Evolutionary conservation across 2,797 vertebrate genomes (phyloP), one percentile per base, ranked within the genome.

Genomic region (Tinamus major): DNA sequence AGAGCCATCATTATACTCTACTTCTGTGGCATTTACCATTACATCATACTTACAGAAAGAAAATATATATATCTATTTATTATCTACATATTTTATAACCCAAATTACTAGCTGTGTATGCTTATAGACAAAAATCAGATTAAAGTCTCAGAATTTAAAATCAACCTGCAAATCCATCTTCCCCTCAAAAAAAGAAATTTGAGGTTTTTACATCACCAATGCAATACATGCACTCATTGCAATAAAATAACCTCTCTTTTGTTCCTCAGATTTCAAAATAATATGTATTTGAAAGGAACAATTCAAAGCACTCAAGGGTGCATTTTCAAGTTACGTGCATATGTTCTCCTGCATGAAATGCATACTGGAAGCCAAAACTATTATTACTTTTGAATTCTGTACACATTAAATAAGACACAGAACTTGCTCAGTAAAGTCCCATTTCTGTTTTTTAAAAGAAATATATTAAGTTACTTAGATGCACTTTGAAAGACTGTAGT

Each of bases 1-100:
- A 92, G 84, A 93, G 81, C 75, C 90, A 95, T 90, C 93, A 92
- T 53, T 92, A 84, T 49, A 92, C 13, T 7, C 68, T 81, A 63
- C 69, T 90, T 93, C 84, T 82, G 81, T 37, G 27, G n/a, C 59
- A 61, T 79, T 58, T 62, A 95, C 42, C 41, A 94, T 79, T 93
- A 85, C 78, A 86, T 90, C 75, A 95, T 44, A 69, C 62, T 77
- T 24, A 56, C 5, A 71, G 51, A 44, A 23, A 46, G 46, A 55
- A 39, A 33, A 49, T 9, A 55, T 4, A 35, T 1, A 49, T 10
- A 53, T 7, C 27, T 17, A 72, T 33, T 72, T 85, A 75, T 19
- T 67, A 64, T 31, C 63, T 71, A 44, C 6, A 39, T 26, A 64
- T 14, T 71, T 84, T 15, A 58, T 27, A 83, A 58, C 19, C 8